These are phyloP conservation scores for Arion vulgaris DNA, from an alignment of 1,140 invertebrate species.

Conservation along the genomic window DNA sequence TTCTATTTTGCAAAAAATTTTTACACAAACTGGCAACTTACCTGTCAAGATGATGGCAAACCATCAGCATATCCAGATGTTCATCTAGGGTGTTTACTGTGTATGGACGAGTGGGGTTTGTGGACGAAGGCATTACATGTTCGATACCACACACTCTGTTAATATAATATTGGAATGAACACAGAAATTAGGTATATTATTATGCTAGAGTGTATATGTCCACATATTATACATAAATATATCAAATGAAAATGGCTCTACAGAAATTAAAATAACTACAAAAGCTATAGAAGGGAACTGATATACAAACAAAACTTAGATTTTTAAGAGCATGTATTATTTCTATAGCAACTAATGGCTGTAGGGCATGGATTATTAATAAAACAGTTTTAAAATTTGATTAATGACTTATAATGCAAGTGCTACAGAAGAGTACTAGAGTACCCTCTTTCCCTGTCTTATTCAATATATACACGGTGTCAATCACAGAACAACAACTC, in stretches of 20 bases:
- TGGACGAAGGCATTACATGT: constrained; percentile 69
- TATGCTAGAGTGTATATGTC: neutral
- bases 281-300: too few relatives aligned
- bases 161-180: neutral
- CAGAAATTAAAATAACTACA: too few relatives aligned
- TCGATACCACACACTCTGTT: constrained; percentile 60
- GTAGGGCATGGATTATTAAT: too few relatives aligned
- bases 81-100: constrained; percentile 71
- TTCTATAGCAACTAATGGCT: neutral
- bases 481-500: too few relatives aligned
- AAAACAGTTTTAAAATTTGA: too few relatives aligned
- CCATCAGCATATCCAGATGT: constrained; percentile 72
- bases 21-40: constrained; percentile 47
- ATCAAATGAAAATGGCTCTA: neutral
- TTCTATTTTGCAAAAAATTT: too few relatives aligned
- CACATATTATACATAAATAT: constrained; percentile 19
- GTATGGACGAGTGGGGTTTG: constrained; percentile 71
- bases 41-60: constrained; percentile 71
- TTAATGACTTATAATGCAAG: too few relatives aligned
- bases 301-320: too few relatives aligned
- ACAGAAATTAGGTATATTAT: neutral
- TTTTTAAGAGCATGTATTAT: too few relatives aligned
- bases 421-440: too few relatives aligned
- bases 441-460: too few relatives aligned
- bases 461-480: too few relatives aligned